Conservation (phyloP, 2,113 vertebrate species). For the Spizaetus ornatus region DNA sequence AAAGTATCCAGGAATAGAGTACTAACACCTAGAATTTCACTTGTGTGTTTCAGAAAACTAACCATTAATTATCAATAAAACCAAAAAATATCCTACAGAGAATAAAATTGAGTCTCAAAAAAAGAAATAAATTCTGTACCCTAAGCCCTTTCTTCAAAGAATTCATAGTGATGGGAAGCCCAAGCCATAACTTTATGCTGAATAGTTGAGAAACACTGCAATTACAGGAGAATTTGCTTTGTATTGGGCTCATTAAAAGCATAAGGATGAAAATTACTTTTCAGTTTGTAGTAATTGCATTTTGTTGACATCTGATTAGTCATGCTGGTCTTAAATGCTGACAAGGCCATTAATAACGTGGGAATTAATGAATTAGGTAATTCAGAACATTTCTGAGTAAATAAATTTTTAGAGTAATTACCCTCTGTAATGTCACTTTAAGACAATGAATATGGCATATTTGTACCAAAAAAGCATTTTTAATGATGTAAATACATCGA, state of each 20-base stretch:
- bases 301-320: slow-evolving; percentile 52
- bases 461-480: not conserved
- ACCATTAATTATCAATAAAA: not conserved
- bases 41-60: not conserved
- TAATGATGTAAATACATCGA: not conserved
- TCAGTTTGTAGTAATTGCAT: slow-evolving; percentile 25
- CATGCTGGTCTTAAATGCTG: slow-evolving; percentile 19
- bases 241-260: slow-evolving; percentile 32
- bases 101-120: not conserved
- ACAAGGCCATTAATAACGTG: slow-evolving; percentile 19
- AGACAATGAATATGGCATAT: not conserved
- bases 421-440: not conserved
- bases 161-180: not conserved
- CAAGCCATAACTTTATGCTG: not conserved
- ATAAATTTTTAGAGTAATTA: slow-evolving; percentile 31
- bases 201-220: not conserved
- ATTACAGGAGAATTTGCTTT: slow-evolving; percentile 1
- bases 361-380: slow-evolving; percentile 40
- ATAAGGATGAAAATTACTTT: slow-evolving; percentile 34
- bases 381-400: slow-evolving; percentile 5
- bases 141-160: not conserved
- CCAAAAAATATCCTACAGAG: not conserved
- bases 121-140: not conserved
- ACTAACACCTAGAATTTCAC: not conserved
- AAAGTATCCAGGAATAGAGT: not conserved